Base-by-base conservation (phyloP, 2,113 vertebrate genomes). In the Mugil cephalus region DNA sequence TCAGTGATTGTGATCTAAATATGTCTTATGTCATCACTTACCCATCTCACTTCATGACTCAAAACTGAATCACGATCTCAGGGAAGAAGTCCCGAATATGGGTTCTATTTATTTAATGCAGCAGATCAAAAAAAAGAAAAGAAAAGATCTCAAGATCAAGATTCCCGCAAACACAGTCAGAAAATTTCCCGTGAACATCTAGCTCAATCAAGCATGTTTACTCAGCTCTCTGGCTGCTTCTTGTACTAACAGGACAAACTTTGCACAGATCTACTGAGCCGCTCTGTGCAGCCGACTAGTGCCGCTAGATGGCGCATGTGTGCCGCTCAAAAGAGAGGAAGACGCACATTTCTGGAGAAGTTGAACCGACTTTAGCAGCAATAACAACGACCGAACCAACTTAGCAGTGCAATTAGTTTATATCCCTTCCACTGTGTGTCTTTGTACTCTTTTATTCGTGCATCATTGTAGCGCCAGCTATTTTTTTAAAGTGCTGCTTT, bases 251-350 rank as follows among this genome's bases (percentile, higher is more conserved):
- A 50, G 9, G 53, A n/a, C 21, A 21, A 1, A 24, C 13, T 0
- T 1, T 0, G 7, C 17, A 21, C 7, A 1, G 4, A 24, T 8
- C 56, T 21, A 6, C 13, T 24, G 24, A 30, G 24, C 24, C 1
- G 19, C 21, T 2, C 38, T 77, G 67, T 39, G 19, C 51, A 40
- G 19, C 76, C 45, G 4, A 12, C 5, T 7, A 2, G 2, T 0
- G 10, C 85, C 90, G 74, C 83, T 82, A 87, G 90, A 77, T 87
- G 87, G 88, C 5, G 78, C n/a, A n/a, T 69, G 34, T 17, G 12
- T 18, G 42, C 83, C 78, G 84, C 58, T 13, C 7, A 58, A 70
- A 54, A 60, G 43, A 67, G 4, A 45, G 15, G 8, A 60, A 40
- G 10, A 8, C 18, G 18, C 17, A 17, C 8, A 35, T 35, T 47